Conservation (phyloP, 2,797 vertebrate genomes). For the Avahi laniger region DNA sequence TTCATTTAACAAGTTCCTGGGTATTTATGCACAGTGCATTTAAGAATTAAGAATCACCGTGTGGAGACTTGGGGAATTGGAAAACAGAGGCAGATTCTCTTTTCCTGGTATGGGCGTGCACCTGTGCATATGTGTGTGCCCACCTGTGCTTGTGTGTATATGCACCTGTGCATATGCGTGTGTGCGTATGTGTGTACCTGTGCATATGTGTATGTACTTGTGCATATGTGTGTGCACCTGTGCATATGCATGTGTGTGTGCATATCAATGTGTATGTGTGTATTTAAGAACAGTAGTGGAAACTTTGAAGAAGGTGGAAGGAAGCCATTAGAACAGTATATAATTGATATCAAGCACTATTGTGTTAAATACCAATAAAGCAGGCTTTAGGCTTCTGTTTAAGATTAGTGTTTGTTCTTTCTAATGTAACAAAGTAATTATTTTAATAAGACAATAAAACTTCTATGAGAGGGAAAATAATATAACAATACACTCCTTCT, state of each 20-base stretch:
- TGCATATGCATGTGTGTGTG: neutral
- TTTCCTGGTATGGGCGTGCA: neutral
- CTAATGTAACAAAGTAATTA: conserved; percentile 71
- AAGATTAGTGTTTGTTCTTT: conserved; percentile 67
- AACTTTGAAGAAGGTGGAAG: neutral
- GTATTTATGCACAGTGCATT: neutral
- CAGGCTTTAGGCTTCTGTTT: conserved; percentile 62
- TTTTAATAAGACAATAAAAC: conserved; percentile 77
- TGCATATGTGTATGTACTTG: neutral
- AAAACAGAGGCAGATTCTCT: neutral
- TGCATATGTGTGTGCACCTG: neutral
- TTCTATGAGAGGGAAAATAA: conserved; percentile 67
- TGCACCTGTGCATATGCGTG: too few species aligned
- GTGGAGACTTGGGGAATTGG: neutral
- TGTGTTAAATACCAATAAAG: conserved; percentile 19
- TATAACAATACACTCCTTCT: neutral
- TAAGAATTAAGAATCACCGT: neutral
- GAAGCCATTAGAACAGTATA: neutral
- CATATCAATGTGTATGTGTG: neutral
- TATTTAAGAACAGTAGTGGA: neutral
- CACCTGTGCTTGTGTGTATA: too few species aligned
- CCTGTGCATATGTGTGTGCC: too few species aligned
- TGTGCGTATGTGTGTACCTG: neutral
- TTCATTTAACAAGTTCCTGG: neutral
- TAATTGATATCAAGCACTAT: neutral